Percentiles rank a stretch among this genome's conserved stretches.
Conservation (phyloP, 2,888 invertebrate genomes). For the Cosmopolites sordidus region DNA sequence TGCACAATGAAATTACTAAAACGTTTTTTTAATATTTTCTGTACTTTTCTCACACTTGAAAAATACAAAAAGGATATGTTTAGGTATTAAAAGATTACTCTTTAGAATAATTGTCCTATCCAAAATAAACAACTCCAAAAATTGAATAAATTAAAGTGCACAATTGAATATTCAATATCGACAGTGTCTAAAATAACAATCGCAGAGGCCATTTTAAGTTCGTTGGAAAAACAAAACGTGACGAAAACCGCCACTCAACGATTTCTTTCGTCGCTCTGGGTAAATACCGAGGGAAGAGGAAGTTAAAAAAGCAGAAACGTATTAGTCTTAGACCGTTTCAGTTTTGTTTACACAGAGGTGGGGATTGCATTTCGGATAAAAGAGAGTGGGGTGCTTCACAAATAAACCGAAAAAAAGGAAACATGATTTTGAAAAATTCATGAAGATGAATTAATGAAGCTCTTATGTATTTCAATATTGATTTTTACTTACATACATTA, state of each 20-base stretch:
- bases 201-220: background rate
- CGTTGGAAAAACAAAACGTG: conserved; percentile 8
- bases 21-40: too few species aligned
- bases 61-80: too few species aligned
- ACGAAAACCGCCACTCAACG: conserved; percentile 7
- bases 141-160: background rate
- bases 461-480: too few species aligned
- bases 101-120: too few species aligned
- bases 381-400: background rate
- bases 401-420: too few species aligned
- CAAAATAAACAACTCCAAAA: background rate
- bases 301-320: background rate
- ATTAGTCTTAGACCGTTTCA: background rate
- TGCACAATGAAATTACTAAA: too few species aligned
- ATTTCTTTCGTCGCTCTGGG: conserved; percentile 17
- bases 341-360: background rate
- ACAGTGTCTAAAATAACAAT: background rate
- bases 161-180: background rate
- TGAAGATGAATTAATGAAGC: too few species aligned
- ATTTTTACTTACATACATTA: too few species aligned
- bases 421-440: too few species aligned
- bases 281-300: background rate
- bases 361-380: background rate
- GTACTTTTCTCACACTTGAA: too few species aligned
- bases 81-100: too few species aligned